Evolutionary conservation across 2,797 vertebrate species (phyloP).

Genomic region (Danio tinwini): DNA sequence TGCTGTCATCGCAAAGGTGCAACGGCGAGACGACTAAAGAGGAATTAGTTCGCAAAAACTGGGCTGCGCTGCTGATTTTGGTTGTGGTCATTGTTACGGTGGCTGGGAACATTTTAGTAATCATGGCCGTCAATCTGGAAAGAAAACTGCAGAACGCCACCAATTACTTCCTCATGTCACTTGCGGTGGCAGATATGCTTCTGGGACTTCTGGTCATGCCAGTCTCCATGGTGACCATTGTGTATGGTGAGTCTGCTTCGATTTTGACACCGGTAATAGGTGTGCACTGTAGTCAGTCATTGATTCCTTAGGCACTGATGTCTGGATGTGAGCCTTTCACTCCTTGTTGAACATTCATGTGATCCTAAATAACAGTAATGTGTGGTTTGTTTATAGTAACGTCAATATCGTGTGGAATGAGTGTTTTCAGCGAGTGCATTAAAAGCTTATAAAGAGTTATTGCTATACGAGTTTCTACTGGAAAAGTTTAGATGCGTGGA

Average conservation of each 20-base stretch:
- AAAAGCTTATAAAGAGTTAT: background rate
- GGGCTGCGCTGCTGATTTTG: conserved; percentile 90
- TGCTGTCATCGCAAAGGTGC: conserved; percentile 38
- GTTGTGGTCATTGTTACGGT: conserved; percentile 89
- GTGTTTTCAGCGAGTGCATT: background rate
- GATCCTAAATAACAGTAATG: conserved; percentile 5
- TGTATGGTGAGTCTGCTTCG: conserved; percentile 85
- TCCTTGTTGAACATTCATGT: background rate
- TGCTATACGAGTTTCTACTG: background rate
- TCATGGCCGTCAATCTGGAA: conserved; percentile 95
- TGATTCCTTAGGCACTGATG: conserved; percentile 4
- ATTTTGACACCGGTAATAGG: conserved; percentile 18
- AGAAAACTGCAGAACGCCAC: conserved; percentile 97
- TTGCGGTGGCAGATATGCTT: conserved; percentile 96
- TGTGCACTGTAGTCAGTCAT: conserved; percentile 8
- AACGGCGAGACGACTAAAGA: conserved; percentile 7
- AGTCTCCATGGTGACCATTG: conserved; percentile 94
- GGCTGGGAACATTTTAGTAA: conserved; percentile 94
- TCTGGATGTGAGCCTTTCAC: conserved; percentile 16
- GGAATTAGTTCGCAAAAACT: conserved; percentile 83
- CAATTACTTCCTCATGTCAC: conserved; percentile 97
- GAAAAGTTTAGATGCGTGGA: background rate
- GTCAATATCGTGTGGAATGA: background rate
- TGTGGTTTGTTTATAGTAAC: background rate
- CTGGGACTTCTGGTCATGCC: conserved; percentile 97